Conservation (phyloP, 1,140 invertebrate species). For the Pseudomyrmex pallidus region DNA sequence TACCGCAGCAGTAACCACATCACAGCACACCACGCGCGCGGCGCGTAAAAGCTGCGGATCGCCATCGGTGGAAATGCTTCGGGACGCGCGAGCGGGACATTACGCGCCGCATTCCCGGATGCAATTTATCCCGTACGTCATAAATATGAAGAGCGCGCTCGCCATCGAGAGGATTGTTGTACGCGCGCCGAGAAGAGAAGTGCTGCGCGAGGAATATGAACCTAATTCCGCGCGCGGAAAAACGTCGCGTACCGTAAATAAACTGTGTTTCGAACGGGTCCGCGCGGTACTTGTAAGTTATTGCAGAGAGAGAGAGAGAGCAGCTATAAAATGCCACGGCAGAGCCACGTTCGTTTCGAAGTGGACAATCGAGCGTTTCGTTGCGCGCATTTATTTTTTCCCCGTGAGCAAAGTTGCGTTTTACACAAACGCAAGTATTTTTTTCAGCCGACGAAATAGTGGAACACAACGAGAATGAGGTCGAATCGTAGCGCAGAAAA, state of each 20-base stretch:
- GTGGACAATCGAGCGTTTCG: constrained; percentile 1
- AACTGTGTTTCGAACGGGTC: constrained; percentile 17
- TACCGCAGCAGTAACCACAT: constrained; percentile 5
- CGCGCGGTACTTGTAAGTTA: constrained; percentile 3
- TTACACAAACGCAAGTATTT: constrained; percentile 18
- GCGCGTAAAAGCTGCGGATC: neutral
- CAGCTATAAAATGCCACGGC: neutral
- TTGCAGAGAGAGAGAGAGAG: neutral
- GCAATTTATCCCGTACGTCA: constrained; percentile 31
- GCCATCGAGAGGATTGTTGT: constrained; percentile 1
- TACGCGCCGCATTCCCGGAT: neutral
- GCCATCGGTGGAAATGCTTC: too few species aligned
- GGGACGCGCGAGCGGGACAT: neutral
- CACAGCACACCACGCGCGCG: too few species aligned
- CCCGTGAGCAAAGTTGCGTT: neutral
- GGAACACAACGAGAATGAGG: neutral
- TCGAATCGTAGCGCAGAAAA: too few species aligned
- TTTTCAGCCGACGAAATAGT: neutral
- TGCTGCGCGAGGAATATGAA: constrained; percentile 11
- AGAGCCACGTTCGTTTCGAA: neutral
- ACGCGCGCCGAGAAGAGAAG: too few species aligned
- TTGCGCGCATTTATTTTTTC: neutral
- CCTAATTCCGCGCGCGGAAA: neutral
- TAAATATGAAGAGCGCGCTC: constrained; percentile 9
- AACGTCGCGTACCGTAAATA: neutral